Conservation (phyloP, 2,888 invertebrate genomes). For the Tenthredo amoena region DNA sequence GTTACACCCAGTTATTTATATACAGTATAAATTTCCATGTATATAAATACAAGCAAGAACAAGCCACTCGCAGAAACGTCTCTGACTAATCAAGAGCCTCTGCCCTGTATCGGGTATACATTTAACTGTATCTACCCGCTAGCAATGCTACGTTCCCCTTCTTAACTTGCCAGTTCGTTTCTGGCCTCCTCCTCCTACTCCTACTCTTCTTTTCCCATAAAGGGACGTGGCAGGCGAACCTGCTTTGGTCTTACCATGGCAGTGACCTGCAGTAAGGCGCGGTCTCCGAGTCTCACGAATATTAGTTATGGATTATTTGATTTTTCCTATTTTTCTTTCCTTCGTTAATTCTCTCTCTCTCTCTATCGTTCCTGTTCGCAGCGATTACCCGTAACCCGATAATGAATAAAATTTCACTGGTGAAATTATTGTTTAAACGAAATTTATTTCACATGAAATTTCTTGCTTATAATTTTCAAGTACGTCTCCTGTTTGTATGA, state of each 20-base stretch:
- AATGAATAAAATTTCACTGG: not conserved
- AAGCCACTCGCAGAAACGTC: not conserved
- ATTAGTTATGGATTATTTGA: constrained; percentile 5
- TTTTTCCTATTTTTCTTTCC: not conserved
- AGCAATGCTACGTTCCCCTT: constrained; percentile 55
- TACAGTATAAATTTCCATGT: constrained; percentile 56
- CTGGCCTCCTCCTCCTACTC: not conserved
- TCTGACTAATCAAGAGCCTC: constrained; percentile 19
- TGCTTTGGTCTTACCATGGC: constrained; percentile 68
- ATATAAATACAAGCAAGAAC: constrained; percentile 57
- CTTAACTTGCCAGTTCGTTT: constrained; percentile 58
- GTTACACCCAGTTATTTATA: not conserved
- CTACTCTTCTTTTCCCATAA: constrained; percentile 65
- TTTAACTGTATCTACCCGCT: constrained; percentile 45
- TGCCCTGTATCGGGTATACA: constrained; percentile 21
- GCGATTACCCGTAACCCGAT: not conserved
- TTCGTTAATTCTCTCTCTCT: not conserved
- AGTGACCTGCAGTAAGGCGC: constrained; percentile 64
- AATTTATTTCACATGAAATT: too few species aligned
- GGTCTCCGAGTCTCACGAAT: not conserved
- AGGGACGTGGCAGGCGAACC: constrained; percentile 65
- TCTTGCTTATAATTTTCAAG: too few species aligned
- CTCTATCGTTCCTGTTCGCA: not conserved
- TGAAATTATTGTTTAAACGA: not conserved
- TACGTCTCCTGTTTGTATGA: too few species aligned